Evolutionary conservation across 1,140 invertebrate genomes (phyloP), one percentile per base, ranked within the genome.

Genomic region (Centruroides vittatus): DNA sequence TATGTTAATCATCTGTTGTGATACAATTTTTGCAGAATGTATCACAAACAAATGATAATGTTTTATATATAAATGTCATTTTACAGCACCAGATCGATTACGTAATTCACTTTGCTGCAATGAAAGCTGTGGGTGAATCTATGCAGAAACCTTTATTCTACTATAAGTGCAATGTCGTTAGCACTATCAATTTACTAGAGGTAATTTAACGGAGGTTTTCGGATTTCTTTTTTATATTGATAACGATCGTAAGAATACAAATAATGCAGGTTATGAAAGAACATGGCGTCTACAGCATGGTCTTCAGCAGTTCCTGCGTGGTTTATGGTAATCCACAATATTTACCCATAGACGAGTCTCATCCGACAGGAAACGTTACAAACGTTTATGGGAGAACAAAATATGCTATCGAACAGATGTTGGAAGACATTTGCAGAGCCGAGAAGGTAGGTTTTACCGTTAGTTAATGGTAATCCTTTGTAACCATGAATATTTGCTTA

Each of bases 111-210:
- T 93, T 95, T 75, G 92, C 93, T 49, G 93, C 90, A 1, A 80
- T 95, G 70, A 97, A 97, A 76, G 89, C 93, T 35, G 93, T 97
- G 10, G 91, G 89, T 3, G 92, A 96, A 76, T 95, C 91, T 0
- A 89, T 92, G 81, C 79, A 85, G 69, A 81, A 87, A 67, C 93
- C 93, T 3, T 76, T 96, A 3, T 78, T 86, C 47, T 97, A 97
- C 75, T 95, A 96, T 73, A 84, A 86, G 67, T 94, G 91, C 72
- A 97, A 96, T 75, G 76, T 97, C 35, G 84, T 88, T 62, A 89
- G 89, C 48, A 89, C 89, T 69, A 80, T 93, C 8, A 92, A 88
- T 75, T 78, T 94, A 60, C 73, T 93, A 58, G 85, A 92, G 80
- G 89, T 90, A 75, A 73, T 64, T 23, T 23, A 23, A 23, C 23